Conservation (phyloP, 1,140 invertebrate species). For the Apis cerana region DNA sequence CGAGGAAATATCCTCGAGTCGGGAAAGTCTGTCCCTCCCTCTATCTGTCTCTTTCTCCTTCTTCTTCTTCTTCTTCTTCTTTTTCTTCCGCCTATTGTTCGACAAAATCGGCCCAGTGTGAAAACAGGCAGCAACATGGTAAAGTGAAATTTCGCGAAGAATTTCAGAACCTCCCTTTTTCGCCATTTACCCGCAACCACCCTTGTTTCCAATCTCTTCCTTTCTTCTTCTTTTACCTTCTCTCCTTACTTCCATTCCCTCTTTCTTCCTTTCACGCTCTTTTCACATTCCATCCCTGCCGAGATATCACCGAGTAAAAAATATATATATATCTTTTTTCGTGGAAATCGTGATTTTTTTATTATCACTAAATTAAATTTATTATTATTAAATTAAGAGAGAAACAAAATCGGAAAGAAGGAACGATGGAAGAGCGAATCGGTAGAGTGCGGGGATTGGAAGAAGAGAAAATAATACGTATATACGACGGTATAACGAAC, state of each 20-base stretch:
- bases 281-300: too few species aligned
- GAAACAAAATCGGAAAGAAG: too few species aligned
- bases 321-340: not conserved
- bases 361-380: too few species aligned
- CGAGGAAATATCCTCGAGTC: slow-evolving; percentile 36
- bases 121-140: slow-evolving; percentile 8
- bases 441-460: too few species aligned
- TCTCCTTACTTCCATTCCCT: too few species aligned
- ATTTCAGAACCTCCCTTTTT: too few species aligned
- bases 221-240: not conserved
- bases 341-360: not conserved
- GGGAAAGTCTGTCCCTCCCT: slow-evolving; percentile 14
- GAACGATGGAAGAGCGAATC: too few species aligned
- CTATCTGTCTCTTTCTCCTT: slow-evolving; percentile 24
- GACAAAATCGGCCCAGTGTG: slow-evolving; percentile 1
- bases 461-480: too few species aligned
- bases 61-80: slow-evolving; percentile 4
- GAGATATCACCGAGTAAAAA: too few species aligned
- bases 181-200: not conserved
- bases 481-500: too few species aligned
- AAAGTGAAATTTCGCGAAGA: slow-evolving; percentile 7
- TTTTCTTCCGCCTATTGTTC: not conserved
- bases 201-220: not conserved
- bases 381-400: too few species aligned
- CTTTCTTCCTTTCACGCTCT: too few species aligned